Base-by-base conservation (phyloP, 2,888 invertebrate species). In the Lasioglossum zephyrum region DNA sequence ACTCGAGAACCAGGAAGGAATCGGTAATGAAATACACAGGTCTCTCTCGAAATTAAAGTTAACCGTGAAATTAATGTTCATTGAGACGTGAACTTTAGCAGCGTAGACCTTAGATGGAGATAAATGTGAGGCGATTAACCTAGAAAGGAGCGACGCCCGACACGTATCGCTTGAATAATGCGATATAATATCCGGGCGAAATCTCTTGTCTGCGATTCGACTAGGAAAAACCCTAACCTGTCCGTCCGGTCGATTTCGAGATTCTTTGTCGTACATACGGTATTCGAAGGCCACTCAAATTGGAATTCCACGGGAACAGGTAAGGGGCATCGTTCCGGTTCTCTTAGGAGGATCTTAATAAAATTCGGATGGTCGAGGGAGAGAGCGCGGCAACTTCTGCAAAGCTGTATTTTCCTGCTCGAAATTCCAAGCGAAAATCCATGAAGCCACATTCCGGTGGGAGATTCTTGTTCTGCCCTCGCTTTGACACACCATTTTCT, bases 351-450 rank as follows among this genome's bases (percentile, higher is more conserved):
- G 69, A 80, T 74, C 79, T 73, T 74, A 80, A 63, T 26, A 74
- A 80, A 80, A 80, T 74, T 66, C 6, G 73, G 41, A 60, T 31
- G 63, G 63, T 31, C 69, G n/a, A n/a, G 69, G n/a, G 26, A 22
- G 53, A 16, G 26, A 5, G 60, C 13, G 60, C 49, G 39, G 39
- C 70, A 60, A 81, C 60, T 47, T 63, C 69, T 26, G 80, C 39
- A 74, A 77, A 81, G 70, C 72, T 57, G 44, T 72, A 63, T 39
- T 81, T 49, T 36, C 49, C 72, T 76, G 73, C 57, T 60, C 44
- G 78, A 72, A 82, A 82, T 82, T 82, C 82, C 49, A 11, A 69
- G 39, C 53, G 77, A 78, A 82, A 82, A 82, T 66, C 82, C 44
- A 74, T 57, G 69, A 36, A 57, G 73, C 69, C 47, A n/a, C 77